Evolutionary conservation across 2,888 invertebrate genomes (phyloP), one percentile per base, ranked within the genome.

Genomic region (Dolichomitus sp.): DNA sequence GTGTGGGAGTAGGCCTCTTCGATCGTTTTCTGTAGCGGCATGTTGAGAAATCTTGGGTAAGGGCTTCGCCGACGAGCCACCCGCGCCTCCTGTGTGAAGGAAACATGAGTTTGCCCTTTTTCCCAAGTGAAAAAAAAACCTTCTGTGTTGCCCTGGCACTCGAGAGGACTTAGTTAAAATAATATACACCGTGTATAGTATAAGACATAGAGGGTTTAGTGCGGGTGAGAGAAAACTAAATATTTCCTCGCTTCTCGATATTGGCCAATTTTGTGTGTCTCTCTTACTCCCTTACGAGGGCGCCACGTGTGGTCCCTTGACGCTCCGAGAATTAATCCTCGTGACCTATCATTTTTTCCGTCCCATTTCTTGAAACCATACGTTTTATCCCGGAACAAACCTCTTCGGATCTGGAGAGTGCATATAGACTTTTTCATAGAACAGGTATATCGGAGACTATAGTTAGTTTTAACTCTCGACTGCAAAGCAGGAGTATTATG

Each of bases 81-180:
- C 68, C 77, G 68, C 68, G 19, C 54, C 40, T 52, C 54, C 54
- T 61, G 59, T 70, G 54, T 70, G 48, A 79, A 72, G 69, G 84
- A 84, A 85, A 86, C 81, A 82, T 89, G 90, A 91, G 87, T 87
- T 81, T 85, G 89, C 86, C 81, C 69, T 89, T 88, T 90, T 87
- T 86, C 66, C 87, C 80, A 19, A 87, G 83, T 76, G 54, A 27
- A 63, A 48, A 33, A 50, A 37, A 65, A 65, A 66, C 52, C 61
- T 81, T 69, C 33, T 14, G 61, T 45, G 50, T 70, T 72, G 61
- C 33, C 75, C 77, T 70, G 59, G 52, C 80, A 77, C 82, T 89
- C 82, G 77, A 88, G 83, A 81, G 84, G 86, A 86, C 83, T 88
- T 84, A 84, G 85, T 84, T 86, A 80, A 82, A 89, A 88, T 87